phyloP scores from a whole-genome alignment of 2,113 vertebrate species.

The Syngnathus typhle region DNA sequence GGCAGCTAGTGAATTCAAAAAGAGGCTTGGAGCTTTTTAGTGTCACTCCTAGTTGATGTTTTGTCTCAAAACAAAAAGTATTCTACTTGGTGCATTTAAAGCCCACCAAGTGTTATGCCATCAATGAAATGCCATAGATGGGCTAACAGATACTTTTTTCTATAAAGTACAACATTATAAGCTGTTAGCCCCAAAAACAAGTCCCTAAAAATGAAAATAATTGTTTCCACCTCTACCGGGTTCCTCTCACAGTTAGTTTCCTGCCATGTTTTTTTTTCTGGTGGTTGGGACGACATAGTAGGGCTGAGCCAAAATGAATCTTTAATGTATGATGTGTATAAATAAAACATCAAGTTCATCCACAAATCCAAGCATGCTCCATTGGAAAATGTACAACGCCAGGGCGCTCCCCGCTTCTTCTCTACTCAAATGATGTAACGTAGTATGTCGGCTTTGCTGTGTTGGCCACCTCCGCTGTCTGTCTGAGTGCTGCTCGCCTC shows the following conservation, averaged over 20 bases:
- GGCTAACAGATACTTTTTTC: too few species aligned
- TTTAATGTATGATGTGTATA: background rate
- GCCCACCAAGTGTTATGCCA: too few species aligned
- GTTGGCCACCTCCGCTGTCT: slow-evolving; percentile 31
- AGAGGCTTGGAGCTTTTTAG: too few species aligned
- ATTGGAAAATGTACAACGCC: background rate
- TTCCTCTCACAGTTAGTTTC: slow-evolving; percentile 35
- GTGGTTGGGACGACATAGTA: slow-evolving; percentile 20
- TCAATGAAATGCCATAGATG: too few species aligned
- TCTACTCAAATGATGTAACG: background rate
- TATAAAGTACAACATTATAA: too few species aligned
- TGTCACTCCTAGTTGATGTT: too few species aligned
- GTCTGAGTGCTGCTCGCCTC: slow-evolving; percentile 27
- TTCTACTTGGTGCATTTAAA: too few species aligned
- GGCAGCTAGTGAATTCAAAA: too few species aligned
- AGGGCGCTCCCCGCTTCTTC: background rate
- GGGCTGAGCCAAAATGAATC: slow-evolving; percentile 18
- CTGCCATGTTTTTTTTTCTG: slow-evolving; percentile 29
- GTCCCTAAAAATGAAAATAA: too few species aligned
- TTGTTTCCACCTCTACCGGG: background rate
- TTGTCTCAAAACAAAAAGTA: too few species aligned
- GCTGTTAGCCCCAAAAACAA: too few species aligned
- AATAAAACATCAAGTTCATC: background rate
- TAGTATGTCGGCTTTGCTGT: slow-evolving; percentile 27
- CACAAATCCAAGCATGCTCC: background rate